These are phyloP conservation scores for Callaeas wilsoni DNA, from an alignment of 2,113 vertebrate genomes.

Conservation along the genomic window DNA sequence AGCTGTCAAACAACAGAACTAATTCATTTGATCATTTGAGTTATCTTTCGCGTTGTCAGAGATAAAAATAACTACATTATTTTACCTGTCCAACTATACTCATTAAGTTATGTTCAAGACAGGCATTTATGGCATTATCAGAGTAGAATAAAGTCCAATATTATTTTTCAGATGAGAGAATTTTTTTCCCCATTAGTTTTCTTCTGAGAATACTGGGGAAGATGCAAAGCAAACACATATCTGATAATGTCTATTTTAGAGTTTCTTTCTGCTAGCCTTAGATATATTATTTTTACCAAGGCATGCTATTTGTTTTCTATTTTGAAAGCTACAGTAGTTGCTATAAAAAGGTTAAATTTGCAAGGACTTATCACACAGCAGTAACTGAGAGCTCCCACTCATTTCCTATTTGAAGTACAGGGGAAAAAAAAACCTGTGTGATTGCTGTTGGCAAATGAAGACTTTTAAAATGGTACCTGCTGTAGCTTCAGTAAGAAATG, in stretches of 20 bases:
- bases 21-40: background rate
- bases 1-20: background rate
- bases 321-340: slow-evolving; percentile 59
- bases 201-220: background rate
- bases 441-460: slow-evolving; percentile 55
- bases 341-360: slow-evolving; percentile 67
- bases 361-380: slow-evolving; percentile 56
- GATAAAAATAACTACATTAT: background rate
- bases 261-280: slow-evolving; percentile 30
- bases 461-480: slow-evolving; percentile 11
- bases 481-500: slow-evolving; percentile 25
- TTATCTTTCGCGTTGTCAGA: background rate
- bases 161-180: background rate
- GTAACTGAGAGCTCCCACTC: slow-evolving; percentile 63
- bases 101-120: background rate
- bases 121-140: background rate
- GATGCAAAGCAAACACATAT: background rate
- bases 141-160: background rate
- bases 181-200: background rate
- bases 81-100: background rate
- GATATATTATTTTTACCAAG: slow-evolving; percentile 43
- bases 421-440: background rate
- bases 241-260: background rate
- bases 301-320: slow-evolving; percentile 59
- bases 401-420: slow-evolving; percentile 60